Percentiles rank a stretch among this genome's conserved stretches.
Evolutionary conservation across 2,888 invertebrate species (phyloP).

Genomic region (Unio delphinus): DNA sequence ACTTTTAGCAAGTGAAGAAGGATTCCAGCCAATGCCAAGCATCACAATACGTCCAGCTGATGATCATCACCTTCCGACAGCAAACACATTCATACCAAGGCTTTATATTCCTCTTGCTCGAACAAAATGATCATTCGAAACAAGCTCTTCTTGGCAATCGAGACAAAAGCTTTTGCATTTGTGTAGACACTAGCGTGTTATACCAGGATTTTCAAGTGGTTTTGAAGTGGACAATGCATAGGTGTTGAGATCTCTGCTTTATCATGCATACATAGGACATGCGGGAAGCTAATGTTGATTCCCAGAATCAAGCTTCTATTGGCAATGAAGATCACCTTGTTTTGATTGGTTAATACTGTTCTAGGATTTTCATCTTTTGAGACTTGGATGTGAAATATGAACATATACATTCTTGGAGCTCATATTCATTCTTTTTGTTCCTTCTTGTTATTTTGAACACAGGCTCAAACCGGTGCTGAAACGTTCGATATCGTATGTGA

Average conservation of each 20-base stretch:
- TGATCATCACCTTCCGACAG: conserved; percentile 97
- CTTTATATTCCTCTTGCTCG: conserved; percentile 98
- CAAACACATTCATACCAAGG: conserved; percentile 99
- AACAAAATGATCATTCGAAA: conserved; percentile 84
- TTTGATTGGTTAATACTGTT: not conserved
- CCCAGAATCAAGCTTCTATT: not conserved
- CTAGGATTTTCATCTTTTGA: too few relatives aligned
- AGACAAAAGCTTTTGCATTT: conserved; percentile 99
- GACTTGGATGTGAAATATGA: too few relatives aligned
- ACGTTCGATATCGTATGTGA: too few relatives aligned
- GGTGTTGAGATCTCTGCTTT: too few relatives aligned
- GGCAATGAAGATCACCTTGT: not conserved
- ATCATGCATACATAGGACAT: too few relatives aligned
- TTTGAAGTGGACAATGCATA: too few relatives aligned
- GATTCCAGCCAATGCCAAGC: conserved; percentile 98
- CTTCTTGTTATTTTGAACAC: too few relatives aligned
- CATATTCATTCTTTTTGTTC: too few relatives aligned
- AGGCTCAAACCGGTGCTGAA: too few relatives aligned
- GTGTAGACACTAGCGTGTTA: conserved; percentile 74
- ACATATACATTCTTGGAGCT: too few relatives aligned
- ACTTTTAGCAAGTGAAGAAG: conserved; percentile 97
- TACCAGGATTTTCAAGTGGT: too few relatives aligned
- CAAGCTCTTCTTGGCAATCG: conserved; percentile 96
- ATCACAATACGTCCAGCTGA: conserved; percentile 98
- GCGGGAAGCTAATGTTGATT: not conserved